These are phyloP conservation scores for Eudasyphora cyanicolor DNA, from an alignment of 2,888 invertebrate species.

Conservation along the genomic window DNA sequence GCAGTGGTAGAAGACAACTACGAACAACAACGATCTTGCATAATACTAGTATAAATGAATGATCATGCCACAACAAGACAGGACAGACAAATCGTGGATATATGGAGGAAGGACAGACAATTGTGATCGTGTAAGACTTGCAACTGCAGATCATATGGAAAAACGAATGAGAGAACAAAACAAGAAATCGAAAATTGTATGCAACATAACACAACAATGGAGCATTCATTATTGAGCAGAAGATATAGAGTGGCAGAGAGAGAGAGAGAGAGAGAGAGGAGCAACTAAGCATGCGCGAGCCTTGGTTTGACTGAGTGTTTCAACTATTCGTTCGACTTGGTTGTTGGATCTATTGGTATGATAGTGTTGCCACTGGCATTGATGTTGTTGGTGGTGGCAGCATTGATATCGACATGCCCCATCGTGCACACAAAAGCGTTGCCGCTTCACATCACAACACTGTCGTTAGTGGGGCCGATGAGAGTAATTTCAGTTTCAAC, in stretches of 20 bases:
- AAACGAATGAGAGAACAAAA: conserved; percentile 28
- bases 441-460: background rate
- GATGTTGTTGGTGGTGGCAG: background rate
- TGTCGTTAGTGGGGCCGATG: conserved; percentile 37
- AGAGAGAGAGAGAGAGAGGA: no score
- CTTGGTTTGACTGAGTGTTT: background rate
- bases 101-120: conserved; percentile 15
- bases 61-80: conserved; percentile 27
- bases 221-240: no score
- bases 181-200: background rate
- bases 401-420: background rate
- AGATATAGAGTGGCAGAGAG: no score
- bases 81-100: conserved; percentile 3
- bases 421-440: background rate
- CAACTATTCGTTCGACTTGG: background rate
- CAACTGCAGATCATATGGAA: conserved; percentile 23
- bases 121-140: background rate
- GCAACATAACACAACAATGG: background rate
- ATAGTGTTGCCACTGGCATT: no score
- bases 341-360: background rate
- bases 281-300: background rate
- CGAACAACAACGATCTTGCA: conserved; percentile 40
- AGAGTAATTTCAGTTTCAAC: conserved; percentile 67
- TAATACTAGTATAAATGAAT: no score
- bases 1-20: background rate